Evolutionary conservation across 2,888 invertebrate species (phyloP).

Genomic region (Drosophila gaucha): DNA sequence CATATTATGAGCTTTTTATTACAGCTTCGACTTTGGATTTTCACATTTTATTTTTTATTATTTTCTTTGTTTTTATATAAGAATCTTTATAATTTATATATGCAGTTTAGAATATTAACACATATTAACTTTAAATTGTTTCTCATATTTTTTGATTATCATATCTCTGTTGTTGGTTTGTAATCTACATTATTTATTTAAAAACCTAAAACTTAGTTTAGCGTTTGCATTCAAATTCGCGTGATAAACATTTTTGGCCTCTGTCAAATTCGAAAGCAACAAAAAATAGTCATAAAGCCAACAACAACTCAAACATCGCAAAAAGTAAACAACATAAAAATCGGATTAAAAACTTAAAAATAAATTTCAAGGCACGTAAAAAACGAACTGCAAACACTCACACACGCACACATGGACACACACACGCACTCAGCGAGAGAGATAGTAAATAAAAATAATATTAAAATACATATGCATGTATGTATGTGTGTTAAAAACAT

Average conservation of each 20-base stretch:
- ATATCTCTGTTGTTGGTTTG: too few relatives aligned
- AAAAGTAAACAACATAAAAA: slow-evolving; percentile 75
- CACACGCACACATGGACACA: neutral
- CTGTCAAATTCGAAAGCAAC: slow-evolving; percentile 47
- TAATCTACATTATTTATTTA: neutral
- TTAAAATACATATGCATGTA: neutral
- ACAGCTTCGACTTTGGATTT: neutral
- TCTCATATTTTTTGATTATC: too few relatives aligned
- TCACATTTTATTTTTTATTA: neutral
- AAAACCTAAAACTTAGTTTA: slow-evolving; percentile 2
- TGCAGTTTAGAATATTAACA: too few relatives aligned
- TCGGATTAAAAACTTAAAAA: slow-evolving; percentile 77
- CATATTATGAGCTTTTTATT: neutral
- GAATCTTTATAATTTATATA: neutral
- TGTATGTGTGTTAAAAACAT: slow-evolving; percentile 12
- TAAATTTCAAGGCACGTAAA: slow-evolving; percentile 77
- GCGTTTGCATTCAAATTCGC: slow-evolving; percentile 15
- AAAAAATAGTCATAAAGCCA: slow-evolving; percentile 29
- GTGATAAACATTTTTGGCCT: slow-evolving; percentile 15
- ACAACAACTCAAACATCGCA: slow-evolving; percentile 71
- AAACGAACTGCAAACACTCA: slow-evolving; percentile 34
- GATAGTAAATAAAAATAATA: slow-evolving; percentile 14
- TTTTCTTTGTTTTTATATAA: neutral
- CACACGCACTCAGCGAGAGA: neutral
- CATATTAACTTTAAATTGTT: too few relatives aligned